Conservation (phyloP, 2,797 vertebrate species). For the Taenioides sp. region DNA sequence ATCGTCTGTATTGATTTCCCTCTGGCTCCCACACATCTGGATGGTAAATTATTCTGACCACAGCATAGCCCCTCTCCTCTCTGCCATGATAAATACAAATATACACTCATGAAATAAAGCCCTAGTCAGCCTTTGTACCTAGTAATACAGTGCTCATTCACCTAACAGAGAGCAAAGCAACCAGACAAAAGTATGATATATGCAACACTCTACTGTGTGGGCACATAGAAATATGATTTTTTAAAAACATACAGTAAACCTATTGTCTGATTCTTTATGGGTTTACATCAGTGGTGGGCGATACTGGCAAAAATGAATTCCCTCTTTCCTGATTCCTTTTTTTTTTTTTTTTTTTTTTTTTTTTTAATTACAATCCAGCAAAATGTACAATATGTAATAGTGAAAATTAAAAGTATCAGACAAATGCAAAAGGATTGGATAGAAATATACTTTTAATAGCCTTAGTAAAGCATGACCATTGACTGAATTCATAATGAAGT, state of each 20-base stretch:
- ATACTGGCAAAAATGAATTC: too few species aligned
- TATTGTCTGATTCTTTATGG: too few species aligned
- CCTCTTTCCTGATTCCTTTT: too few species aligned
- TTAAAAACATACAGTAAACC: too few species aligned
- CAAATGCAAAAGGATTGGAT: not conserved
- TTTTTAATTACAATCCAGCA: too few species aligned
- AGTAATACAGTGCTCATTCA: constrained; percentile 11
- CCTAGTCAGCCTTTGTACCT: constrained; percentile 10
- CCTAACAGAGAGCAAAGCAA: constrained; percentile 20
- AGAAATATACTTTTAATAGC: too few species aligned
- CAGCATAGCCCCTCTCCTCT: constrained; percentile 29
- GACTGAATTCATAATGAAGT: too few species aligned
- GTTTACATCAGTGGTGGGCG: too few species aligned
- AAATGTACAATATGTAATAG: not conserved
- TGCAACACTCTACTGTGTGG: constrained; percentile 5
- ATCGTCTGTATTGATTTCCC: constrained; percentile 54
- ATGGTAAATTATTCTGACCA: constrained; percentile 58
- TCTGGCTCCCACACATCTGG: constrained; percentile 55
- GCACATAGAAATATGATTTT: not conserved
- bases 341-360: too few species aligned
- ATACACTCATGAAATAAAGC: constrained; percentile 6
- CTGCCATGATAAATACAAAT: constrained; percentile 36
- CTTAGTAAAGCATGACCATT: too few species aligned
- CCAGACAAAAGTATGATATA: constrained; percentile 13
- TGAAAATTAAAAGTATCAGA: not conserved